phyloP scores from a whole-genome alignment of 2,113 vertebrate species.

The Pelvicachromis taeniatus region DNA sequence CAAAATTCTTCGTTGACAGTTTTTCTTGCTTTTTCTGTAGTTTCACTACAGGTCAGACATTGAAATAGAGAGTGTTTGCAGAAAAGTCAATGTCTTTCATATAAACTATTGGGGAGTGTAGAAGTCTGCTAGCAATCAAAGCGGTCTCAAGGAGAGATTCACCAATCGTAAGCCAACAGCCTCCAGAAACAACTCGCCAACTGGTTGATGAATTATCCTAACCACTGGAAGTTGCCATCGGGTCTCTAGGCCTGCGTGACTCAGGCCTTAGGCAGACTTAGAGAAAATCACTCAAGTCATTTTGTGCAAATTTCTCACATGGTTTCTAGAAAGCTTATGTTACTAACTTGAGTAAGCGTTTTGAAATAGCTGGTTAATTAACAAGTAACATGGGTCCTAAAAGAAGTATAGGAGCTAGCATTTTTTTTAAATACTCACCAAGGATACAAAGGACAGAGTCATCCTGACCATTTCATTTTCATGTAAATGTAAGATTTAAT shows the following conservation, averaged over 20 bases:
- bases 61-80: neutral
- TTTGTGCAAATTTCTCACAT: neutral
- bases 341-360: neutral
- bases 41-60: neutral
- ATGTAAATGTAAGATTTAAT: neutral
- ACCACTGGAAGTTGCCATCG: neutral
- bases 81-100: neutral
- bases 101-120: neutral
- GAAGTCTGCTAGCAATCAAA: neutral
- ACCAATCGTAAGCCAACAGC: neutral
- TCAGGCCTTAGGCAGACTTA: neutral
- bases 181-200: neutral
- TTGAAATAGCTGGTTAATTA: neutral
- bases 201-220: neutral
- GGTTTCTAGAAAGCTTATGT: neutral
- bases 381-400: neutral
- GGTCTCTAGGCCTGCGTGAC: neutral
- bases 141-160: neutral
- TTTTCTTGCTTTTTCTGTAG: neutral
- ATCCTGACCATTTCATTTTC: neutral
- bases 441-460: too few relatives aligned
- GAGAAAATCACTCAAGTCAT: neutral
- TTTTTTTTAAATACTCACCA: too few relatives aligned
- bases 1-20: too few relatives aligned
- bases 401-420: neutral